Evolutionary conservation across 35 echinoderm and acorn worm species (phyloP).

Genomic region (Apostichopus californicus): DNA sequence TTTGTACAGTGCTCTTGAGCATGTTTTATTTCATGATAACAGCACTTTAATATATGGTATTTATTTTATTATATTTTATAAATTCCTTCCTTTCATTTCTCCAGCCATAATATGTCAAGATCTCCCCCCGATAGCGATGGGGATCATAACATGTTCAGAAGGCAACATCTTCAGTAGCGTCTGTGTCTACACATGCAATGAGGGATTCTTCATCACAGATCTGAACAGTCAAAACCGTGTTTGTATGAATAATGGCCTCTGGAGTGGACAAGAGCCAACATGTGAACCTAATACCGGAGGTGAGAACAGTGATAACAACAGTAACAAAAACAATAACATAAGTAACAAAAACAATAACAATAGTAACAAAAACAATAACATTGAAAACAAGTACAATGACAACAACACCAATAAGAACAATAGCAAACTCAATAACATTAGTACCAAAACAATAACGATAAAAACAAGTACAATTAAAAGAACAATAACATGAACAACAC

Average conservation of each 20-base stretch:
- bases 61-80: too few relatives aligned
- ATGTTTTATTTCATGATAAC: too few relatives aligned
- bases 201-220: neutral
- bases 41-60: too few relatives aligned
- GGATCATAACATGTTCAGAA: neutral
- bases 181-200: neutral
- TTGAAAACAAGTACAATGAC: too few relatives aligned
- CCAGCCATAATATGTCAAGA: neutral
- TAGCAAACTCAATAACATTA: too few relatives aligned
- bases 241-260: neutral
- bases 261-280: neutral
- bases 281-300: neutral
- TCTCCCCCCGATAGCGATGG: neutral
- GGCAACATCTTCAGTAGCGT: neutral
- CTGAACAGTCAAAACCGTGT: neutral
- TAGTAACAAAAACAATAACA: too few relatives aligned
- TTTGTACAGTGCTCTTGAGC: too few relatives aligned
- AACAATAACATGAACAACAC: too few relatives aligned
- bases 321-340: too few relatives aligned
- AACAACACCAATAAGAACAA: too few relatives aligned
- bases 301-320: neutral
- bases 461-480: too few relatives aligned
- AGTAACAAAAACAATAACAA: neutral
- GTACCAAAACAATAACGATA: too few relatives aligned
- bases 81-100: neutral